These are phyloP conservation scores for Aphelocoma californica DNA, from an alignment of 2,797 vertebrate genomes.

Conservation along the genomic window DNA sequence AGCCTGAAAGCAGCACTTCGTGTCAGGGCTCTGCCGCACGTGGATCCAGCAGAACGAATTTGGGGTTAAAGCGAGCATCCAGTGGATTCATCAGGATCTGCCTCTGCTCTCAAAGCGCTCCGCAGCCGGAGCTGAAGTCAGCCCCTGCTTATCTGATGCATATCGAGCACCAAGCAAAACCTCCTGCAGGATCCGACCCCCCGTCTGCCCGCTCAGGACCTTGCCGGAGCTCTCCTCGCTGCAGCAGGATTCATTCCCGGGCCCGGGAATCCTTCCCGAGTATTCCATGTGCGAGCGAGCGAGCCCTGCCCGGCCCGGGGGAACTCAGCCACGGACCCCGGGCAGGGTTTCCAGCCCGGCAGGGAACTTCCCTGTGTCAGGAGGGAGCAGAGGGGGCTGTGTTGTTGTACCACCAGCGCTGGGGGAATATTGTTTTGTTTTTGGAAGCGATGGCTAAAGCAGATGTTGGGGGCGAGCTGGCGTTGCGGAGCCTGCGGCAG, in stretches of 20 bases:
- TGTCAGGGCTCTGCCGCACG: background rate
- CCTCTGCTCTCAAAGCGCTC: background rate
- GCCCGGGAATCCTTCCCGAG: background rate
- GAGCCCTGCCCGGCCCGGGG: background rate
- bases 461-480: conserved; percentile 70
- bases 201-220: background rate
- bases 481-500: conserved; percentile 42
- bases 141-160: background rate
- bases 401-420: conserved; percentile 23
- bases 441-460: conserved; percentile 71
- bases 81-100: background rate
- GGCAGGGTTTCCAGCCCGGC: background rate
- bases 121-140: background rate
- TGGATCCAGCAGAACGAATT: background rate
- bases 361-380: conserved; percentile 21
- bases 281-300: background rate
- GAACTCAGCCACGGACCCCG: background rate
- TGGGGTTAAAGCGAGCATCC: background rate
- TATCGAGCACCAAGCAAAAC: background rate
- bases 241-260: background rate
- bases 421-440: conserved; percentile 72
- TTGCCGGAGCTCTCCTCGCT: background rate
- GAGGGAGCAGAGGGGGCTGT: background rate
- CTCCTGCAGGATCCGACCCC: background rate
- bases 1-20: background rate